These are phyloP conservation scores for Aythya baeri DNA, from an alignment of 2,113 vertebrate genomes.

Conservation along the genomic window DNA sequence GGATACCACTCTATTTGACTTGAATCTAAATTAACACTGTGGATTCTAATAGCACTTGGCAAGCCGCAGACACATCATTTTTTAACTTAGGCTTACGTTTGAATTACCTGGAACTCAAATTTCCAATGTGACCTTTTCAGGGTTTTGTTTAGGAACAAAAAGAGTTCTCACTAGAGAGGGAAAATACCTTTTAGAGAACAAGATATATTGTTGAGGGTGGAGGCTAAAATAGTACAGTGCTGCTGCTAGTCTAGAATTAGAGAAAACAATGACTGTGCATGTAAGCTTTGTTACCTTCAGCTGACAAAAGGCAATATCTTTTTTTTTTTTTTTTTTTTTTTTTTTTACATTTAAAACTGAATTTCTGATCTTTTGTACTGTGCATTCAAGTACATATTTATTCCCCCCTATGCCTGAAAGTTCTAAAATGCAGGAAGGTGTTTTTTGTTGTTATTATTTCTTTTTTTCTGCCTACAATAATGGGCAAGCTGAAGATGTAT, in stretches of 20 bases:
- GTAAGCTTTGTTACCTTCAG: background rate
- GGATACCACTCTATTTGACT: slow-evolving; percentile 36
- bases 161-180: slow-evolving; percentile 29
- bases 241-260: slow-evolving; percentile 28
- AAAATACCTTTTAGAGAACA: slow-evolving; percentile 36
- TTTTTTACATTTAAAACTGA: background rate
- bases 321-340: background rate
- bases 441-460: background rate
- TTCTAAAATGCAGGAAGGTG: background rate
- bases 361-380: background rate
- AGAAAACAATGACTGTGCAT: slow-evolving; percentile 24
- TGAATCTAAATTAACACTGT: slow-evolving; percentile 66
- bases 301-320: background rate
- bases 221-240: background rate
- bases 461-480: background rate
- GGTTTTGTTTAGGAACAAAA: slow-evolving; percentile 69
- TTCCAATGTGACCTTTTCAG: slow-evolving; percentile 72
- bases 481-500: background rate
- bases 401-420: background rate
- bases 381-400: background rate
- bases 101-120: slow-evolving; percentile 73
- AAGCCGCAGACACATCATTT: slow-evolving; percentile 65
- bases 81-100: slow-evolving; percentile 64
- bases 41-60: slow-evolving; percentile 68
- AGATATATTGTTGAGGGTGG: background rate